Evolutionary conservation across 1,140 invertebrate species (phyloP), one percentile per base, ranked within the genome.

Genomic region (Eupristina koningsbergeri): DNA sequence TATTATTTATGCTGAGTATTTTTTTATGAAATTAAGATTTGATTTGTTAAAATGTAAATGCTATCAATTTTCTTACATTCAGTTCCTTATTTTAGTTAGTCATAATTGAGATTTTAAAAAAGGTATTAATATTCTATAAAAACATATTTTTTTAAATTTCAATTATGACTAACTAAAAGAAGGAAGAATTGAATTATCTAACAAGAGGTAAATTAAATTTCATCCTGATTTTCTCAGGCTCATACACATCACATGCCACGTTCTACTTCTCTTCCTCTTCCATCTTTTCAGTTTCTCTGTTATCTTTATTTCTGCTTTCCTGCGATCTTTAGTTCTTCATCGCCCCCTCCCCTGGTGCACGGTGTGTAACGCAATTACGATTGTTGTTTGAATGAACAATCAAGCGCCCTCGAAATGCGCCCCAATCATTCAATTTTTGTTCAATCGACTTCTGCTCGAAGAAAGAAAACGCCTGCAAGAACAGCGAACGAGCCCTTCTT

Each of bases 331-430:
- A 84, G 80, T 75, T 86, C 84, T 85, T 86, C 83, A n/a, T 76
- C 80, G 58, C 77, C 80, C 76, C 86, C 77, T 78, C 76, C 86
- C 76, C 77, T 77, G 69, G 76, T 41, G 82, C 64, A 71, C 81
- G 34, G 86, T 87, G 88, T 89, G 89, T 92, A 93, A 93, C 90
- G 91, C 91, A 93, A 93, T 93, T 92, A 93, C 91, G 90, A 93
- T 93, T 92, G 92, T 93, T 93, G 91, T 92, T 92, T 92, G 91
- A 92, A 92, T 93, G 92, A 92, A 93, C 92, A 93, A 93, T 93
- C 92, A 93, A 93, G 92, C 90, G 90, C 92, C 91, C 92, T 92
- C 90, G 89, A 92, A 88, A 88, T 88, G 88, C 89, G 87, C 89
- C 89, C 90, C 91, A 90, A 93, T 92, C 92, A 92, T 93, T 93